Evolutionary conservation across 2,113 vertebrate genomes (phyloP).

Genomic region (Mastomys natalensis): DNA sequence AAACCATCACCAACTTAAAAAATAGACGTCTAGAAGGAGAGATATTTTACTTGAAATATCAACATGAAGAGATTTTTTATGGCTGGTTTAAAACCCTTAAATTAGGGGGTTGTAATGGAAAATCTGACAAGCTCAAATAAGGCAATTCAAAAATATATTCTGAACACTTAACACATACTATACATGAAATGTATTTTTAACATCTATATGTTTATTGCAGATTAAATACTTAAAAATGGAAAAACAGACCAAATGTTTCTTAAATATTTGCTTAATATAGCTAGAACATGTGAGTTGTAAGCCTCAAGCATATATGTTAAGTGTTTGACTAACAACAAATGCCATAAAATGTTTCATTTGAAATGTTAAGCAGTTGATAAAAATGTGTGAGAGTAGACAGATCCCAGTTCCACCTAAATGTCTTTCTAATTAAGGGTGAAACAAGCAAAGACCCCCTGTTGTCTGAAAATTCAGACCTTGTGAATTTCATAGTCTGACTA

Average conservation of each 20-base stretch:
- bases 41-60: slow-evolving; percentile 83
- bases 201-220: slow-evolving; percentile 83
- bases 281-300: slow-evolving; percentile 82
- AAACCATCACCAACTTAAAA: slow-evolving; percentile 19
- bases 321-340: slow-evolving; percentile 87
- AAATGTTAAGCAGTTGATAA: slow-evolving; percentile 85
- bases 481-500: not conserved
- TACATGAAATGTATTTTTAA: slow-evolving; percentile 82
- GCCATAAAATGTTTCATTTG: slow-evolving; percentile 86
- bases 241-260: slow-evolving; percentile 83
- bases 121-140: slow-evolving; percentile 82
- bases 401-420: slow-evolving; percentile 56
- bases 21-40: slow-evolving; percentile 59
- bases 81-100: slow-evolving; percentile 80
- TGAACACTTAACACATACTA: slow-evolving; percentile 82
- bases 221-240: slow-evolving; percentile 87
- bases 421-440: slow-evolving; percentile 79
- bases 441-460: slow-evolving; percentile 58
- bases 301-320: slow-evolving; percentile 83
- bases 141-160: slow-evolving; percentile 81
- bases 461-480: not conserved
- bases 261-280: slow-evolving; percentile 86
- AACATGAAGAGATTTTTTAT: slow-evolving; percentile 83
- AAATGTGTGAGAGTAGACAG: slow-evolving; percentile 82
- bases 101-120: slow-evolving; percentile 86